Percentiles rank a stretch among this genome's conserved stretches.
These are phyloP conservation scores for Vulpes vulpes DNA, from an alignment of 2,113 vertebrate genomes.

Conservation along the genomic window DNA sequence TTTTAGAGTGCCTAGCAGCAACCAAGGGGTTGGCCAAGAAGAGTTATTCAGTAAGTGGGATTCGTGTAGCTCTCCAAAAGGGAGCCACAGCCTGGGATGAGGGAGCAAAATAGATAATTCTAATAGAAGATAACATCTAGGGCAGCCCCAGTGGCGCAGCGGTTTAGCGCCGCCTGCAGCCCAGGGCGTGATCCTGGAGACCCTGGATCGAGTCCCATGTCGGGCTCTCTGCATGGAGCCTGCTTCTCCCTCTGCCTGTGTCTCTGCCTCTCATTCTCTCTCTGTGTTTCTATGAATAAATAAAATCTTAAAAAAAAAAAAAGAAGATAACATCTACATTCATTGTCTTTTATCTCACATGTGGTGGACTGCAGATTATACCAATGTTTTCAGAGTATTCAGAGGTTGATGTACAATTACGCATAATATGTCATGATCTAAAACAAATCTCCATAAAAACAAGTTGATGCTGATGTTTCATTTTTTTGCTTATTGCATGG, in stretches of 20 bases:
- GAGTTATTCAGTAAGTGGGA: not conserved
- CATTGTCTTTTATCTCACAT: not conserved
- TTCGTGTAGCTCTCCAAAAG: not conserved
- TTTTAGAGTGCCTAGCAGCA: not conserved
- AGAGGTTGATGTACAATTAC: not conserved
- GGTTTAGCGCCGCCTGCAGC: too few species aligned
- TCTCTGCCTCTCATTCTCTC: too few species aligned
- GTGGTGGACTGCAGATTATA: not conserved
- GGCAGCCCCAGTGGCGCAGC: too few species aligned
- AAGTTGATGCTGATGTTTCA: not conserved
- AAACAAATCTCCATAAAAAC: not conserved
- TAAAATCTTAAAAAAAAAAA: too few species aligned
- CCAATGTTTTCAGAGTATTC: not conserved
- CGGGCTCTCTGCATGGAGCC: too few species aligned
- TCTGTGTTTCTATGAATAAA: too few species aligned
- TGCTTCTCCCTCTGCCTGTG: too few species aligned
- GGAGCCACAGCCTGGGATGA: not conserved
- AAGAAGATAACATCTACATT: not conserved
- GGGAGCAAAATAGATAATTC: not conserved
- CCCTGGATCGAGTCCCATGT: too few species aligned
- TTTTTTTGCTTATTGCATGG: not conserved
- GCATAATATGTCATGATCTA: not conserved
- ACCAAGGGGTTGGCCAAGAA: not conserved
- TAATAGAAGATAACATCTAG: not conserved
- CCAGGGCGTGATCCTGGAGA: too few species aligned